A percentile compares a stretch with the other conserved stretches of the same genome.
Evolutionary conservation across 2,113 vertebrate species (phyloP).

Genomic region (Dissostichus mawsoni): DNA sequence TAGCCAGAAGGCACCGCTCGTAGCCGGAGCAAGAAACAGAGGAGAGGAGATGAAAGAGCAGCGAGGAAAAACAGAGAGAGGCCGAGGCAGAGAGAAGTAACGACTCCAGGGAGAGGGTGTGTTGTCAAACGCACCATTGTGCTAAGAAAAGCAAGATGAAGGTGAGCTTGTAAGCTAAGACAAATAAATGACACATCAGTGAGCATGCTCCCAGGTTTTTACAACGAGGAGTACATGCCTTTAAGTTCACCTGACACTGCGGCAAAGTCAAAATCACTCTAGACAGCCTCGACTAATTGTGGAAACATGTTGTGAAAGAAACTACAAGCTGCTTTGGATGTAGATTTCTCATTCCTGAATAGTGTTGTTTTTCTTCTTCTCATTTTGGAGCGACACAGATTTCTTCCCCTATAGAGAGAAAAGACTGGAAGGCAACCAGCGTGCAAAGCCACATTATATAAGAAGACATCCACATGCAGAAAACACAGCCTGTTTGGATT

Average conservation of each 20-base stretch:
- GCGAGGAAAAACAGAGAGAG: slow-evolving; percentile 26
- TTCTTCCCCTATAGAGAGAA: slow-evolving; percentile 4
- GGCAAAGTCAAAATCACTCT: slow-evolving; percentile 21
- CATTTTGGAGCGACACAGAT: not conserved
- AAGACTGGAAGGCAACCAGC: not conserved
- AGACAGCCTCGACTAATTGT: slow-evolving; percentile 43
- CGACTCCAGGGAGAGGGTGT: slow-evolving; percentile 14
- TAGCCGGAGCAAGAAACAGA: slow-evolving; percentile 43
- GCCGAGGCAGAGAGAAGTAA: slow-evolving; percentile 44
- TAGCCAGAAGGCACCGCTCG: slow-evolving; percentile 70
- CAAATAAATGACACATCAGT: slow-evolving; percentile 26
- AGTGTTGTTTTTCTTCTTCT: not conserved
- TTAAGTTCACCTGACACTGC: slow-evolving; percentile 36
- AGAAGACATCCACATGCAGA: slow-evolving; percentile 14
- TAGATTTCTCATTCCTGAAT: not conserved
- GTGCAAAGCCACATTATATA: slow-evolving; percentile 4
- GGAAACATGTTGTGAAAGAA: slow-evolving; percentile 13
- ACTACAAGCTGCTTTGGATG: slow-evolving; percentile 10
- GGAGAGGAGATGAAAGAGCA: slow-evolving; percentile 68
- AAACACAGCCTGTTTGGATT: slow-evolving; percentile 16
- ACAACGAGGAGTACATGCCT: not conserved
- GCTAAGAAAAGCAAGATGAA: slow-evolving; percentile 28
- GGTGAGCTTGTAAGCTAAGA: slow-evolving; percentile 33
- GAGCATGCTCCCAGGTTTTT: not conserved
- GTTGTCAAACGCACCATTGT: slow-evolving; percentile 19